A percentile compares a stretch with the other conserved stretches of the same genome.
Evolutionary conservation across 2,113 vertebrate species (phyloP).

Genomic region (Microcebus jonahi): DNA sequence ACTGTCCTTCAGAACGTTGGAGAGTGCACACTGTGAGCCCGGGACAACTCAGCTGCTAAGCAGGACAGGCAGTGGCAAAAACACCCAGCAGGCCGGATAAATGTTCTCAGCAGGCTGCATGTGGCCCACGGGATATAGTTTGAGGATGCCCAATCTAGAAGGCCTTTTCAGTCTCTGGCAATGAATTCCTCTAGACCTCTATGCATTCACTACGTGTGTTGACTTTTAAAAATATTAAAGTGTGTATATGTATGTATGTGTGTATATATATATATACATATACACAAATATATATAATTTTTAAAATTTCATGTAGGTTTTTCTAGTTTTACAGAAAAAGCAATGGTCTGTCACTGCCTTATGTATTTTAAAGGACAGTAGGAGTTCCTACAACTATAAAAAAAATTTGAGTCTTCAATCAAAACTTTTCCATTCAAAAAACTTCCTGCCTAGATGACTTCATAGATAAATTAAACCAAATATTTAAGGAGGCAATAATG

Average conservation of each 20-base stretch:
- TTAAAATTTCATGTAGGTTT: background rate
- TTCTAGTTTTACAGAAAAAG: background rate
- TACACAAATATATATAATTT: background rate
- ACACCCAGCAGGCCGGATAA: no score
- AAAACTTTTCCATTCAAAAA: background rate
- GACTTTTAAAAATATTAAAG: background rate
- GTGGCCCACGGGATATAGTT: no score
- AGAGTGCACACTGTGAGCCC: no score
- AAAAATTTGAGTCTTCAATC: background rate
- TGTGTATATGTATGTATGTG: background rate
- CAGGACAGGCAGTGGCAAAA: no score
- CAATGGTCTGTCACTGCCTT: background rate
- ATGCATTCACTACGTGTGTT: background rate
- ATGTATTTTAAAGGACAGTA: background rate
- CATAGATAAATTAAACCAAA: background rate
- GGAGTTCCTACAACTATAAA: background rate
- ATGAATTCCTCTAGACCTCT: background rate
- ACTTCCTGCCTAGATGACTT: background rate
- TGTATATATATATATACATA: background rate
- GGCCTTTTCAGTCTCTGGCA: background rate
- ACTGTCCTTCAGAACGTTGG: no score
- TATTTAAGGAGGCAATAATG: conserved; percentile 7
- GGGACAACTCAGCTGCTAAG: no score
- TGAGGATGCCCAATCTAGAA: background rate
- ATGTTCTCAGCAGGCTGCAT: no score